These are phyloP conservation scores for Cololabis saira DNA, from an alignment of 2,113 vertebrate genomes.

Conservation along the genomic window DNA sequence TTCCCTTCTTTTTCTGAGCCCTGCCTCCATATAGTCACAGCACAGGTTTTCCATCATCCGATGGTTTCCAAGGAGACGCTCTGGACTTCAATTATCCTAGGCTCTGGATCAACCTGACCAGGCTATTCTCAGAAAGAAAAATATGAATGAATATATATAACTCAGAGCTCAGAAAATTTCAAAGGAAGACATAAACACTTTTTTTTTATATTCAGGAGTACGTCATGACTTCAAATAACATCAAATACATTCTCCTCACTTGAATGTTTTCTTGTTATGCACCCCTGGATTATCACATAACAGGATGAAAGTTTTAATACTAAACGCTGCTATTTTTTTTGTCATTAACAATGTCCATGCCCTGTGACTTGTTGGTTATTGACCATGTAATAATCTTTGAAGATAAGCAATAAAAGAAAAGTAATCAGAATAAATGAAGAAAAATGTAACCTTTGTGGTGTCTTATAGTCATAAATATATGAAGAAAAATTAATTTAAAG, in stretches of 20 bases:
- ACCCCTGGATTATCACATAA: not conserved
- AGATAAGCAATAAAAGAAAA: not conserved
- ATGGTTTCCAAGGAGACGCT: conserved; percentile 63
- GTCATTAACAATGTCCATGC: not conserved
- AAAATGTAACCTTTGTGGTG: not conserved
- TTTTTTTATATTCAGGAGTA: not conserved
- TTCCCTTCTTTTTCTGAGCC: not conserved
- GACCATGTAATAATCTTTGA: conserved; percentile 11
- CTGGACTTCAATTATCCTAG: conserved; percentile 23
- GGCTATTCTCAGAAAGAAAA: conserved; percentile 18
- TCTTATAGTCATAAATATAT: too few species aligned
- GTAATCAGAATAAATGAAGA: not conserved
- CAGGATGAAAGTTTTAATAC: not conserved
- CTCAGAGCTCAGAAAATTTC: not conserved
- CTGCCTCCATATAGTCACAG: not conserved
- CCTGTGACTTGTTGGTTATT: not conserved
- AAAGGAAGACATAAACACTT: not conserved
- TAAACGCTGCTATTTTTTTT: not conserved
- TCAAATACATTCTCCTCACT: not conserved
- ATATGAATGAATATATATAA: too few species aligned
- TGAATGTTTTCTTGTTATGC: not conserved
- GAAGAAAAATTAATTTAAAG: too few species aligned
- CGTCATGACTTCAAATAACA: not conserved
- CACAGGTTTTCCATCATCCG: not conserved
- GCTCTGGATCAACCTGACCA: conserved; percentile 35